phyloP scores from a whole-genome alignment of 2,888 invertebrate species.

The Epistrophe eligans region DNA sequence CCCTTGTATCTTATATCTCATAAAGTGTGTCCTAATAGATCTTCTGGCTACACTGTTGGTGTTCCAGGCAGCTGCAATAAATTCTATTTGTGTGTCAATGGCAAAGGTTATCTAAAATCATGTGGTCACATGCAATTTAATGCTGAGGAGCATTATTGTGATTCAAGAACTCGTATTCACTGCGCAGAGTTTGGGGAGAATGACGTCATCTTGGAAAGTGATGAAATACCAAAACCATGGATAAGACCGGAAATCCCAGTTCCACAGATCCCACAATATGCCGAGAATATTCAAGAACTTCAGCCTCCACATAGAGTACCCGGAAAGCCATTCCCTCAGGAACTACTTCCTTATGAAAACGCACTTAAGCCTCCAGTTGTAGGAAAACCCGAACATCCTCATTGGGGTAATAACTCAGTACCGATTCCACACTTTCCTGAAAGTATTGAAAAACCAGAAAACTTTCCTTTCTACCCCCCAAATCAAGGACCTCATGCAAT shows the following conservation, averaged over 20 bases:
- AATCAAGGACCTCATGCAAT: not conserved
- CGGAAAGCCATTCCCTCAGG: conserved; percentile 10
- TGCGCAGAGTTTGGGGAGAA: conserved; percentile 37
- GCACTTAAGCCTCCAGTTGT: conserved; percentile 12
- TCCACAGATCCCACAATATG: not conserved
- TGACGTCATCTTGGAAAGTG: conserved; percentile 37
- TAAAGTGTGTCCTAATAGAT: conserved; percentile 29
- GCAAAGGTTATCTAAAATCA: conserved; percentile 56
- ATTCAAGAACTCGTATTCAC: conserved; percentile 40
- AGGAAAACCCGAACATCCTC: not conserved
- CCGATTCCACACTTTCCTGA: not conserved
- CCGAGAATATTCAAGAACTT: not conserved
- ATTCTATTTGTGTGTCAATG: conserved; percentile 54
- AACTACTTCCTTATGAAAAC: not conserved
- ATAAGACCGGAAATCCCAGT: not conserved
- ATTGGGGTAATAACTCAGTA: not conserved
- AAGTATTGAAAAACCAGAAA: not conserved
- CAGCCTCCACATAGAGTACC: conserved; percentile 28
- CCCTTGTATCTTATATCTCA: conserved; percentile 48
- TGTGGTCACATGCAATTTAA: conserved; percentile 62
- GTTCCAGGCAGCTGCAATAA: conserved; percentile 61
- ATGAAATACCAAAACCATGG: conserved; percentile 23
- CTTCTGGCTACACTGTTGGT: conserved; percentile 15
- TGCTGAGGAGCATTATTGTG: conserved; percentile 38
- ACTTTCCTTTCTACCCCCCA: not conserved